A percentile compares a stretch with the other conserved stretches of the same genome.
Evolutionary conservation across 2,888 invertebrate species (phyloP).

Genomic region (Clunio marinus): DNA sequence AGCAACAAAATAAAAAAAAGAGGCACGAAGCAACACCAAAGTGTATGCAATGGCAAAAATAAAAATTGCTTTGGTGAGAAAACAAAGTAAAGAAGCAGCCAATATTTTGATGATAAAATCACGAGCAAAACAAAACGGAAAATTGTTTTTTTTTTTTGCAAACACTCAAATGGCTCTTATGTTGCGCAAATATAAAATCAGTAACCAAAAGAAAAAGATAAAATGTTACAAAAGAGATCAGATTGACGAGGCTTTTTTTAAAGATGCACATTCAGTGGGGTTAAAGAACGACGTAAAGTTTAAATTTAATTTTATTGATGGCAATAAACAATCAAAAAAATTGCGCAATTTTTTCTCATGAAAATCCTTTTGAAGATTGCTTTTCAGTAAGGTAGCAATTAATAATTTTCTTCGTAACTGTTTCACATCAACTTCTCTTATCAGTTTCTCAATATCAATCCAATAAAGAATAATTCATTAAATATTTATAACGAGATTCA

Average conservation of each 20-base stretch:
- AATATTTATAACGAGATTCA: neutral
- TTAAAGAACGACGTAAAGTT: neutral
- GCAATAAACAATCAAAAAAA: too few species aligned
- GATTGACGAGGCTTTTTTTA: neutral
- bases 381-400: neutral
- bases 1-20: neutral
- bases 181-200: neutral
- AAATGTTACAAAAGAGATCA: constrained; percentile 5
- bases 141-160: constrained; percentile 20
- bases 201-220: neutral
- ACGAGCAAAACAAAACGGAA: neutral
- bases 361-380: neutral
- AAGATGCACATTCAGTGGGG: too few species aligned
- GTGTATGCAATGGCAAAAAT: neutral
- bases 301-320: too few species aligned
- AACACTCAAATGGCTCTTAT: neutral
- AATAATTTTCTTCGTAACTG: too few species aligned
- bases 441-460: neutral
- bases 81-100: neutral
- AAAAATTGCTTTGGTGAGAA: constrained; percentile 1
- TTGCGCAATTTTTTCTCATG: neutral
- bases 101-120: constrained; percentile 28
- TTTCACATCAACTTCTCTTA: too few species aligned
- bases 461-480: neutral
- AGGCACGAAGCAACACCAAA: too few species aligned